phyloP scores from a whole-genome alignment of 1,140 invertebrate species.

The Mycetomoellerius zeteki region DNA sequence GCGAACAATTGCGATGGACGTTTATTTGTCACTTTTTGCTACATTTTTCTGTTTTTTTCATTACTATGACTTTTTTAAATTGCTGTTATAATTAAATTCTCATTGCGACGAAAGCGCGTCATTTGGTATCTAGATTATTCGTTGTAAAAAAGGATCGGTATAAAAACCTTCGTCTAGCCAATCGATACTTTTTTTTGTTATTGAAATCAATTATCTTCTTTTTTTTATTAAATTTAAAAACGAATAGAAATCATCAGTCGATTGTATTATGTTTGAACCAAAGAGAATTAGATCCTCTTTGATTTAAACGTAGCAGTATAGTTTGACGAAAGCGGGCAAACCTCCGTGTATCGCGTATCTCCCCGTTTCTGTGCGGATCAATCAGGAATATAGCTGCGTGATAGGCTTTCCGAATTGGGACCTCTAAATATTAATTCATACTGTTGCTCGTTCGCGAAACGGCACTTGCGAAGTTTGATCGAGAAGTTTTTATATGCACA shows the following conservation, averaged over 20 bases:
- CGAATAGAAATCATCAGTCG: slow-evolving; percentile 31
- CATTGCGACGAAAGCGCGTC: background rate
- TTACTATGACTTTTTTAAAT: slow-evolving; percentile 10
- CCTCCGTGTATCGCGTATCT: background rate
- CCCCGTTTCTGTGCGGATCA: background rate
- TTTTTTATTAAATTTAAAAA: slow-evolving; percentile 2
- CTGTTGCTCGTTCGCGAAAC: background rate
- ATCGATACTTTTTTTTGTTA: slow-evolving; percentile 31
- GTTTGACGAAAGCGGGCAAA: slow-evolving; percentile 9
- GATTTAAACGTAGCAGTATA: background rate
- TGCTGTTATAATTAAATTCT: slow-evolving; percentile 33
- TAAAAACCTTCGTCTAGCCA: slow-evolving; percentile 58
- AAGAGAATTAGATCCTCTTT: background rate
- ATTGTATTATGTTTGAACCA: background rate
- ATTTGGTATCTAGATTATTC: slow-evolving; percentile 44
- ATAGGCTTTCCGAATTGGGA: slow-evolving; percentile 15
- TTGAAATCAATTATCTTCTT: background rate
- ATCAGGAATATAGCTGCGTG: slow-evolving; percentile 4
- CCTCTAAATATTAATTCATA: slow-evolving; percentile 3
- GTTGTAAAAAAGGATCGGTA: slow-evolving; percentile 63
- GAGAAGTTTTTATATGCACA: background rate
- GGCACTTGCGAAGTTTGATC: slow-evolving; percentile 8
- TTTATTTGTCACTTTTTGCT: background rate
- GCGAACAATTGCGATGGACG: background rate
- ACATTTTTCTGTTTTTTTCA: slow-evolving; percentile 17